Base-by-base conservation (phyloP, 2,113 vertebrate species). In the Motacilla alba region DNA sequence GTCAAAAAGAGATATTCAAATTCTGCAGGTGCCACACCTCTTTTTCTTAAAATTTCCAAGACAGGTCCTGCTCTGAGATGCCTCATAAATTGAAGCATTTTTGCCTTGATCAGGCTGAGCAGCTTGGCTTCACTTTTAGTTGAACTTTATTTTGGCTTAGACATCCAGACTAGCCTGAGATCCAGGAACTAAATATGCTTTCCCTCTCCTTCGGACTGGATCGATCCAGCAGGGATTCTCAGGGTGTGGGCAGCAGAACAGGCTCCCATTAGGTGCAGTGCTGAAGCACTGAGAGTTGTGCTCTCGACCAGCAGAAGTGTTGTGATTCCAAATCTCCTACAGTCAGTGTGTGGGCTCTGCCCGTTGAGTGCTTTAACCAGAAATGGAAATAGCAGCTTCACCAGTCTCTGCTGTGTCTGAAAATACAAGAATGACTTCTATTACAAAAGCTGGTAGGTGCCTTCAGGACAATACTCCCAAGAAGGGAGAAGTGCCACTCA, bases 111-210 rank as follows among this genome's bases (percentile, higher is more conserved):
- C 35, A 56, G 77, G 22, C 77, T 75, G 66, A 94, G 49, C 56
- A 89, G 41, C 53, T 84, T 91, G 94, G 44, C 80, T 94, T 93
- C 91, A 89, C 90, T 95, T 94, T 78, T 89, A 56, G 56, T 79
- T 97, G 93, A 96, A 96, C 94, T 96, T 96, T 97, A 89, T 94
- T 93, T 97, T 96, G 96, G 93, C 94, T 95, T 92, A 30, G 66
- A 88, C 35, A 89, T 89, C 44, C 59, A 90, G 96, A 78, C 91
- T 95, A 87, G 94, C 83, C 39, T 44, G 69, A 87, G 77, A 78
- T 95, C 89, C 93, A 92, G 91, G 41, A 95, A 94, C n/a, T 91
- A 33, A 92, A 94, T 91, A 91, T 91, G 56, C 69, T 97, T 91
- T 77, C 64, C 55, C 27, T 81, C 35, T 86, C 58, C 83, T 94